phyloP scores from a whole-genome alignment of 2,888 invertebrate species.

The Aelia acuminata region DNA sequence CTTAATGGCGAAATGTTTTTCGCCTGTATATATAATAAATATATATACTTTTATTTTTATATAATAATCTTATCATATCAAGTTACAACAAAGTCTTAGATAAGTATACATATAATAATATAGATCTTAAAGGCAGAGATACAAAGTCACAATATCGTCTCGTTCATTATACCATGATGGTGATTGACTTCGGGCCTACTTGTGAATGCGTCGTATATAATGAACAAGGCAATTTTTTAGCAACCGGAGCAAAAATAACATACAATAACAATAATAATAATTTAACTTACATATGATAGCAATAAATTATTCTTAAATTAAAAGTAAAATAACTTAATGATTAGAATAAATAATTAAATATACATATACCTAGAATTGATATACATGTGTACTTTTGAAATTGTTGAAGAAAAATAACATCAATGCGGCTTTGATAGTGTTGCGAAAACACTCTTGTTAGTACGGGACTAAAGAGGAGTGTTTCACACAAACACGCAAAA shows the following conservation, averaged over 20 bases:
- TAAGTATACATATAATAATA: too few relatives aligned
- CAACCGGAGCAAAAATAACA: slow-evolving; percentile 12
- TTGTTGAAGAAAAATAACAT: slow-evolving; percentile 22
- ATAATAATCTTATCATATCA: slow-evolving; percentile 34
- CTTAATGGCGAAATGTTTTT: neutral
- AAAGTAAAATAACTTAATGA: neutral
- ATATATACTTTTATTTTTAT: neutral
- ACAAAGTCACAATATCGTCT: slow-evolving; percentile 45
- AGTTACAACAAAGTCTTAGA: slow-evolving; percentile 50
- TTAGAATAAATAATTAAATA: slow-evolving; percentile 24
- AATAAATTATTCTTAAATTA: neutral
- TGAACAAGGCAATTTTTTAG: slow-evolving; percentile 62
- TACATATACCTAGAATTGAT: too few relatives aligned
- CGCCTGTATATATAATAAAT: neutral
- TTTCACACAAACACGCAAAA: neutral
- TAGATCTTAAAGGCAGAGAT: slow-evolving; percentile 46
- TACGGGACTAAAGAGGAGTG: neutral
- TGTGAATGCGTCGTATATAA: slow-evolving; percentile 62
- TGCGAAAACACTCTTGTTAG: slow-evolving; percentile 21
- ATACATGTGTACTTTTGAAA: slow-evolving; percentile 40
- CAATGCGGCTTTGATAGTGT: neutral
- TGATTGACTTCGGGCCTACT: slow-evolving; percentile 63
- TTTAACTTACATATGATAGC: too few relatives aligned
- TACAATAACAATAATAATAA: slow-evolving; percentile 18
- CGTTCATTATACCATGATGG: slow-evolving; percentile 49